A percentile compares a stretch with the other conserved stretches of the same genome.
These are phyloP conservation scores for Parazoanthus atlanticus DNA, from an alignment of 92 coral and sea anemone genomes.

Conservation along the genomic window DNA sequence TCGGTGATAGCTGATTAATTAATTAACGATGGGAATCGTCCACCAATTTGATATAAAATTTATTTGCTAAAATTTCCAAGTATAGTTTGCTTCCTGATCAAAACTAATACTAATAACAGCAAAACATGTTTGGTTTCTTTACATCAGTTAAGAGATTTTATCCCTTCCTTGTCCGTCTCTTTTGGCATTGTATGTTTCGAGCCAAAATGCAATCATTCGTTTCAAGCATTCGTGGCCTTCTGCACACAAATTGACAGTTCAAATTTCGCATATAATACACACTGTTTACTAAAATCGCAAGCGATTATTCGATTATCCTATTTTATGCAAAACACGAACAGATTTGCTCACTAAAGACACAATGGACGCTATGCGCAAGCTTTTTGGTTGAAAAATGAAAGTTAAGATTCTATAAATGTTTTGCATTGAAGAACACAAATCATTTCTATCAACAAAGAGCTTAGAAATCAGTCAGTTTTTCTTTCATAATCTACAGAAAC, in stretches of 20 bases:
- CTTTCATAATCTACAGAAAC: background rate
- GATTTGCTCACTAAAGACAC: background rate
- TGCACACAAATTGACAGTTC: conserved; percentile 18
- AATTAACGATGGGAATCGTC: background rate
- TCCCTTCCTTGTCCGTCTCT: too few relatives aligned
- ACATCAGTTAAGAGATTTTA: background rate
- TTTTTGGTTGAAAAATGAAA: too few relatives aligned
- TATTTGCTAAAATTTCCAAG: too few relatives aligned
- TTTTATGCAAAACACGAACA: background rate
- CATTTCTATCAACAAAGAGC: too few relatives aligned
- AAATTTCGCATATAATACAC: conserved; percentile 9
- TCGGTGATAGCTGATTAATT: background rate
- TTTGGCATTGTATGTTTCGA: background rate
- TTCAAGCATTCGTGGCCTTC: background rate
- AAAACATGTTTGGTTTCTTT: background rate
- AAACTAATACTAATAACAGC: background rate
- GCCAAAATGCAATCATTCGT: background rate
- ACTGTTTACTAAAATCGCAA: conserved; percentile 23
- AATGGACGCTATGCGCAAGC: too few relatives aligned
- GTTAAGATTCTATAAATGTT: too few relatives aligned
- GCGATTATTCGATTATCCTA: background rate
- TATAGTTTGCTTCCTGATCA: background rate
- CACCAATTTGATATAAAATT: too few relatives aligned
- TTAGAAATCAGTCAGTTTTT: too few relatives aligned
- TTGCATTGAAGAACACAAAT: too few relatives aligned